Percentiles rank a stretch among this genome's conserved stretches.
Evolutionary conservation across 2,888 invertebrate genomes (phyloP).

Genomic region (Spatulosminthurus flaviceps): DNA sequence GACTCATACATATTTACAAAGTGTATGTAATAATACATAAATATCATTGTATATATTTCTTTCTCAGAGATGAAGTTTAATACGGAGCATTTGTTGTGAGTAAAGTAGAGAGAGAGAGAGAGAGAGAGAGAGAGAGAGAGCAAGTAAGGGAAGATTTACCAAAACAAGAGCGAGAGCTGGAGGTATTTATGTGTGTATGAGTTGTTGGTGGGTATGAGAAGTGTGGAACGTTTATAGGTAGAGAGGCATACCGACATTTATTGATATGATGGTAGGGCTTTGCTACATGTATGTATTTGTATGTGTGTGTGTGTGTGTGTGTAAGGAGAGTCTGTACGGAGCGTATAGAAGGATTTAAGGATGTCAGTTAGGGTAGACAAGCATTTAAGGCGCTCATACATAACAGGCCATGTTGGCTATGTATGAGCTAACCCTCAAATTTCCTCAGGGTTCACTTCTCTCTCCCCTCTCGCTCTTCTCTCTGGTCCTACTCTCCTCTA

Average conservation of each 20-base stretch:
- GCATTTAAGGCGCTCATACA: conserved; percentile 12
- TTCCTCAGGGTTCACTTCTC: conserved; percentile 52
- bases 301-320: too few relatives aligned
- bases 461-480: conserved; percentile 32
- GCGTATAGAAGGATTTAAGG: conserved; percentile 10
- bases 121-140: background rate
- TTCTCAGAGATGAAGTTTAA: too few relatives aligned
- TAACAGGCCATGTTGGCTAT: too few relatives aligned
- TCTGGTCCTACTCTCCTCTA: background rate
- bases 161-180: background rate
- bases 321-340: conserved; percentile 7
- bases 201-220: conserved; percentile 13
- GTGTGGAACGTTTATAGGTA: background rate
- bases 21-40: too few relatives aligned
- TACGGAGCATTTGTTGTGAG: too few relatives aligned
- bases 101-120: background rate
- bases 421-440: conserved; percentile 49
- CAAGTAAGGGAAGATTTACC: background rate
- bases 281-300: too few relatives aligned
- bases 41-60: too few relatives aligned
- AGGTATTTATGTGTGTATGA: background rate
- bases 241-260: background rate
- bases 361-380: conserved; percentile 1
- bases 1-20: too few relatives aligned
- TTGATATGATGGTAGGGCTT: background rate